Evolutionary conservation across 2,888 invertebrate genomes (phyloP), one percentile per base, ranked within the genome.

Genomic region (Bombylius major): DNA sequence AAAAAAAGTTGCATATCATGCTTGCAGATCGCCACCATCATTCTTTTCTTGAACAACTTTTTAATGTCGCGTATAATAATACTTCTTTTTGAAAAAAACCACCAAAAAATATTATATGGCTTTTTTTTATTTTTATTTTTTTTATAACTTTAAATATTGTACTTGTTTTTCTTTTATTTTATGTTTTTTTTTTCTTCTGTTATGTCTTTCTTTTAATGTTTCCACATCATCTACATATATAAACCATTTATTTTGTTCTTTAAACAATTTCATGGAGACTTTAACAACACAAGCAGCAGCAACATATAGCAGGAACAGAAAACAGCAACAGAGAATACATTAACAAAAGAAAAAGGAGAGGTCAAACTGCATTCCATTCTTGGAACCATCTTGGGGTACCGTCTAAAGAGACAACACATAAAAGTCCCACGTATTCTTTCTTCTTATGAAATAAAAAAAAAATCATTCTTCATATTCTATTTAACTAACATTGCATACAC

Each of bases 291-390:
- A 23, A 23, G 23, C 23, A 23, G 23, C 23, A 23, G 23, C 23
- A 23, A 23, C 23, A 23, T 23, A 23, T 23, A 23, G 23, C 23
- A 23, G 23, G 1, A 23, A 23, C 23, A 23, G 23, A 23, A 23
- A 23, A 23, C 23, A 23, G 23, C 23, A 23, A 23, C 23, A 23
- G 23, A 23, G 39, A 42, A 42, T 8, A 42, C 39, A 42, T 42
- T 42, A 54, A 54, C 50, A 54, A 54, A 54, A 54, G 50, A 50
- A 47, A 51, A 51, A 33, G 52, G 50, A 58, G 53, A 58, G 51
- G 58, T 58, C 52, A 52, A 50, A 55, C 58, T 58, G 58, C 58
- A 58, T 58, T 58, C 55, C 58, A 58, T 58, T 58, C 55, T 47
- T 55, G 55, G 45, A 47, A 42, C 39, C 39, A 42, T 42, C 39